Evolutionary conservation across 2,888 invertebrate genomes (phyloP).

Genomic region (Catocala nupta): DNA sequence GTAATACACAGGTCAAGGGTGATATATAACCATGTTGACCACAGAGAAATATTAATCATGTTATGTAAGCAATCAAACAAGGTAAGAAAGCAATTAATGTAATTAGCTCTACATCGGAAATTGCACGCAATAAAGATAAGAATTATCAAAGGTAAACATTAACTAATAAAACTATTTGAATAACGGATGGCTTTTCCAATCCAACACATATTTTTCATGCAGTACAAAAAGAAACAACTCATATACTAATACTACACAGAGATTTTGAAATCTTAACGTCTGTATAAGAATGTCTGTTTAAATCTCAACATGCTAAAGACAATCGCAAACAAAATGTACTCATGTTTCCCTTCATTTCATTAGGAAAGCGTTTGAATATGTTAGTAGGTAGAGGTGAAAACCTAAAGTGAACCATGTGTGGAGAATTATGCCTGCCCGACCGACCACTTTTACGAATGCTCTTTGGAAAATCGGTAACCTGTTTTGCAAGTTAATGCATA

Average conservation of each 20-base stretch:
- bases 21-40: not conserved
- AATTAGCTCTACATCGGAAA: conserved; percentile 16
- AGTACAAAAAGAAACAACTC: too few relatives aligned
- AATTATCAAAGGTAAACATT: conserved; percentile 23
- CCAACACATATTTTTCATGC: not conserved
- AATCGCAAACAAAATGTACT: conserved; percentile 7
- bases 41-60: not conserved
- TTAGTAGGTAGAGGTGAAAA: conserved; percentile 47
- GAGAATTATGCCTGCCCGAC: conserved; percentile 51
- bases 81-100: conserved; percentile 15
- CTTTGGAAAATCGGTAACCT: conserved; percentile 58
- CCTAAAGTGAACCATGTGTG: conserved; percentile 39
- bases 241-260: too few relatives aligned
- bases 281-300: conserved; percentile 1
- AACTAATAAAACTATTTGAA: conserved; percentile 15
- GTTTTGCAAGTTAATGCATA: conserved; percentile 54
- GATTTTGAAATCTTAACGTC: too few relatives aligned
- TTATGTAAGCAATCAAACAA: not conserved
- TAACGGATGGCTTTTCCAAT: too few relatives aligned
- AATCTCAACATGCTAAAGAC: conserved; percentile 2
- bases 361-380: conserved; percentile 21
- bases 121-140: conserved; percentile 19
- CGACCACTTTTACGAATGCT: conserved; percentile 59
- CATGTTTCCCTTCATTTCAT: conserved; percentile 8
- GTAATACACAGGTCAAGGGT: conserved; percentile 47